A percentile compares a stretch with the other conserved stretches of the same genome.
Conservation (phyloP, 2,888 invertebrate species). For the Nomada fabriciana region DNA sequence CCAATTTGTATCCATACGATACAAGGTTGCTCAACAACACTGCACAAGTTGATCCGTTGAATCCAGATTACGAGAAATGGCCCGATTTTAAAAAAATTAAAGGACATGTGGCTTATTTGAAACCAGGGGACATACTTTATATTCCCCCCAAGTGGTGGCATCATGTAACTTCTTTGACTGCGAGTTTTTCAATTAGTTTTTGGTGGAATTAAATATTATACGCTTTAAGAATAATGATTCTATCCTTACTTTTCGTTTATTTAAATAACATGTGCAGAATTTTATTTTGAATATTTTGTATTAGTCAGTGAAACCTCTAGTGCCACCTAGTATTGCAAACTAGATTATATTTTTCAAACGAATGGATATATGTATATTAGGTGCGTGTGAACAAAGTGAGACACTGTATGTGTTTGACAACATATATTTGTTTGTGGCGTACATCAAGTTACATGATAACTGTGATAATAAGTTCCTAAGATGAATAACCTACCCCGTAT, state of each 20-base stretch:
- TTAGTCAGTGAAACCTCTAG: too few species aligned
- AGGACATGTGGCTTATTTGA: slow-evolving; percentile 89
- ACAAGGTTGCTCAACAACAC: slow-evolving; percentile 93
- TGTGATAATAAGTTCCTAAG: too few species aligned
- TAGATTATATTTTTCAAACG: too few species aligned
- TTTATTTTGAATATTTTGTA: too few species aligned
- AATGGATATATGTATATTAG: too few species aligned
- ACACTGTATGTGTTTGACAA: neutral
- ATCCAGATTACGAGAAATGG: slow-evolving; percentile 90
- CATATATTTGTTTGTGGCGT: neutral
- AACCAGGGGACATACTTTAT: slow-evolving; percentile 95
- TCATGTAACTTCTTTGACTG: slow-evolving; percentile 93
- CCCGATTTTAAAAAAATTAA: slow-evolving; percentile 89
- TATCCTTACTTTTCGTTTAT: too few species aligned
- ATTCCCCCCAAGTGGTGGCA: slow-evolving; percentile 99
- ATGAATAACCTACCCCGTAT: too few species aligned
- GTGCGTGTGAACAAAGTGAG: too few species aligned
- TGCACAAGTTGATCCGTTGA: slow-evolving; percentile 94
- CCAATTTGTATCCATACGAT: slow-evolving; percentile 92
- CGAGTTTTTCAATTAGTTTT: slow-evolving; percentile 98
- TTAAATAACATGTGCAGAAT: too few species aligned
- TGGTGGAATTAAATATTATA: slow-evolving; percentile 90
- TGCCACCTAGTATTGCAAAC: too few species aligned
- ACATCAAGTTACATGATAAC: too few species aligned
- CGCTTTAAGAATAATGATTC: too few species aligned